Base-by-base conservation (phyloP, 2,888 invertebrate species). In the Pecten maximus region DNA sequence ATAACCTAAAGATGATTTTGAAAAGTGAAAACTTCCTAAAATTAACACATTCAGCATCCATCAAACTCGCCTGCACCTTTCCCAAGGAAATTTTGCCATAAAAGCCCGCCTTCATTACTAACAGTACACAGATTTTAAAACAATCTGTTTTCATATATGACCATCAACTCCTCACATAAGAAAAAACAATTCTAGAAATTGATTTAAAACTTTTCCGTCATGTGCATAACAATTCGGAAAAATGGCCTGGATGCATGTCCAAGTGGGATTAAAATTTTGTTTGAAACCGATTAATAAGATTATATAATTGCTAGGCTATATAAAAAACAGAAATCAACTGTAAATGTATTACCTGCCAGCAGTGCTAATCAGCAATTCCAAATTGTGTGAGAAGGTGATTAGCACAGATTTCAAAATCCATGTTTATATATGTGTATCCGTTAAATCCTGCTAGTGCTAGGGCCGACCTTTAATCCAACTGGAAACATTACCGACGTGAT, bases 261-360 rank as follows among this genome's bases (percentile, higher is more conserved):
- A 12, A 74, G 74, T 0, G 10, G 28, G 74, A 74, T 74, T 74
- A 74, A 74, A 74, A 74, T 35, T n/a, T 23, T 2, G 19, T 54
- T 54, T 28, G 35, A 74, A 74, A 74, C 74, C 28, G 35, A 74
- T 74, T 74, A 74, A 74, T 23, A 74, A 74, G 74, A 74, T 74
- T 74, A 74, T 74, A 74, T 74, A 74, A 74, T 74, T 74, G 74
- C 74, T 74, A 74, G 74, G 74, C 74, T 74, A 74, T 74, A 74
- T n/a, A 12, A 16, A 74, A 74, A 28, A 74, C 74, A 74, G 16
- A 74, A 74, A 74, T 23, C 74, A 28, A 74, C 74, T 28, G n/a
- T 23, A 54, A n/a, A 54, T 54, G 74, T 74, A 74, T 74, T 74
- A 74, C 74, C 74, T 74, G 74, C 74, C 74, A 28, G 44, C 44